These are phyloP conservation scores for Cyprinus carpio DNA, from an alignment of 2,113 vertebrate genomes.

Conservation along the genomic window DNA sequence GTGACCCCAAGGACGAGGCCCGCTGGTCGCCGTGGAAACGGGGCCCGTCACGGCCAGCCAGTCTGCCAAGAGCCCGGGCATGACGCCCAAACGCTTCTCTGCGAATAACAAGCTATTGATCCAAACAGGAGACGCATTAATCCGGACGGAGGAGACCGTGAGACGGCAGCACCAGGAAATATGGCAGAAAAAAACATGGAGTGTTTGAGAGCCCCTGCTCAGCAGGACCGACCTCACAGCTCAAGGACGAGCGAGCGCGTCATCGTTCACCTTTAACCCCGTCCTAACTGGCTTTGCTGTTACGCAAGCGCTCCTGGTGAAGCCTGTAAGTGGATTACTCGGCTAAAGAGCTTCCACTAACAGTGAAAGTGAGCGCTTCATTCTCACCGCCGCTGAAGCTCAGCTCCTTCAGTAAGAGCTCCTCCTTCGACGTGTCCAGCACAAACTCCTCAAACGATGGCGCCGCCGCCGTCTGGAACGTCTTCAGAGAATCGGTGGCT, in stretches of 20 bases:
- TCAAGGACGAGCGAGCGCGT: not conserved
- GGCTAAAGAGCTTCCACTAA: not conserved
- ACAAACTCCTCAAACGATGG: constrained; percentile 90
- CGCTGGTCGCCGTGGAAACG: constrained; percentile 17
- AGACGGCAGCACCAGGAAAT: not conserved
- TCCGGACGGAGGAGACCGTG: not conserved
- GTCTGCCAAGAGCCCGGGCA: constrained; percentile 42
- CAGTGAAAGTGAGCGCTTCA: not conserved
- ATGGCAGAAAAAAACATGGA: no score
- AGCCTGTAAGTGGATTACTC: not conserved
- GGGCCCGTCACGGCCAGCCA: not conserved
- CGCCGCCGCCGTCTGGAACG: constrained; percentile 87
- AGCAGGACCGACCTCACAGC: not conserved
- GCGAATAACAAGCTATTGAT: constrained; percentile 47
- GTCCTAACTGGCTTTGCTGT: not conserved
- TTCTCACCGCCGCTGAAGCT: constrained; percentile 86
- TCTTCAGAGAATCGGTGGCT: constrained; percentile 91
- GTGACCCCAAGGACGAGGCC: not conserved
- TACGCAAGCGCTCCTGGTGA: not conserved
- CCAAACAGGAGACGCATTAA: constrained; percentile 28
- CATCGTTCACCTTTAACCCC: not conserved
- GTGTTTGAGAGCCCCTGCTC: not conserved
- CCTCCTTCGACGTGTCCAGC: constrained; percentile 85
- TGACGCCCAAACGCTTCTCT: constrained; percentile 29
- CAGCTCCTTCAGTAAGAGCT: constrained; percentile 84